These are phyloP conservation scores for Callochromis pleurospilus DNA, from an alignment of 2,113 vertebrate species.

Conservation along the genomic window DNA sequence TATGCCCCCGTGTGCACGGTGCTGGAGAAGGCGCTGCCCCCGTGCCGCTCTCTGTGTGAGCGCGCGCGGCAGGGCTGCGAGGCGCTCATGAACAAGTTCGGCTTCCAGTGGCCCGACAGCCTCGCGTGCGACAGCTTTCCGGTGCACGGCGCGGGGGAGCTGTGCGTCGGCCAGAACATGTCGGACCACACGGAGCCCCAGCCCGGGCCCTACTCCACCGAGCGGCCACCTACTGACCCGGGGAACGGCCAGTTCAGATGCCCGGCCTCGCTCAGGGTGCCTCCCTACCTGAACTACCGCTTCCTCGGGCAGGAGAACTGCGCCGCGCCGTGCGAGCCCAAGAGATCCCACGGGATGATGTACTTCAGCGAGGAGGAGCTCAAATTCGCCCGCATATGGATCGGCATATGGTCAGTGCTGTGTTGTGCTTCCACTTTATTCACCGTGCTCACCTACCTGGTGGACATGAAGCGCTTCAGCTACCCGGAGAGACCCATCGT, in stretches of 20 bases:
- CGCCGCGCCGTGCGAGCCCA: slow-evolving; percentile 85
- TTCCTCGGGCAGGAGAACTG: slow-evolving; percentile 93
- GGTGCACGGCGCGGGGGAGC: slow-evolving; percentile 86
- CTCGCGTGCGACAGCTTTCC: slow-evolving; percentile 85
- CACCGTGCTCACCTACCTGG: slow-evolving; percentile 91
- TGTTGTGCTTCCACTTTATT: slow-evolving; percentile 93
- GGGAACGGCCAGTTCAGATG: slow-evolving; percentile 75
- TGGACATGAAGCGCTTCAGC: slow-evolving; percentile 95
- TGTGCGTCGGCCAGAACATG: slow-evolving; percentile 90
- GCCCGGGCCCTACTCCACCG: slow-evolving; percentile 38
- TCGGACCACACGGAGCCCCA: slow-evolving; percentile 77
- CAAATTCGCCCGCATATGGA: slow-evolving; percentile 89
- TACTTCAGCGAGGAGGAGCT: slow-evolving; percentile 90
- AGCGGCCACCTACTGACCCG: neutral
- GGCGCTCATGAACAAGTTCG: slow-evolving; percentile 92
- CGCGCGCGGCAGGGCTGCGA: slow-evolving; percentile 85
- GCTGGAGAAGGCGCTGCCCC: slow-evolving; percentile 84
- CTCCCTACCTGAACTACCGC: slow-evolving; percentile 90
- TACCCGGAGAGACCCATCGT: slow-evolving; percentile 94
- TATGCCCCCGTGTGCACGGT: slow-evolving; percentile 88
- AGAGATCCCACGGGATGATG: slow-evolving; percentile 84
- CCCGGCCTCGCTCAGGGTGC: slow-evolving; percentile 81
- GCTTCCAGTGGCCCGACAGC: slow-evolving; percentile 89
- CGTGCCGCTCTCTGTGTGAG: slow-evolving; percentile 86
- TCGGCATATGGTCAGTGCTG: slow-evolving; percentile 90